Evolutionary conservation across 1,140 invertebrate genomes (phyloP), one percentile per base, ranked within the genome.

Genomic region (Bombus sibiricus): DNA sequence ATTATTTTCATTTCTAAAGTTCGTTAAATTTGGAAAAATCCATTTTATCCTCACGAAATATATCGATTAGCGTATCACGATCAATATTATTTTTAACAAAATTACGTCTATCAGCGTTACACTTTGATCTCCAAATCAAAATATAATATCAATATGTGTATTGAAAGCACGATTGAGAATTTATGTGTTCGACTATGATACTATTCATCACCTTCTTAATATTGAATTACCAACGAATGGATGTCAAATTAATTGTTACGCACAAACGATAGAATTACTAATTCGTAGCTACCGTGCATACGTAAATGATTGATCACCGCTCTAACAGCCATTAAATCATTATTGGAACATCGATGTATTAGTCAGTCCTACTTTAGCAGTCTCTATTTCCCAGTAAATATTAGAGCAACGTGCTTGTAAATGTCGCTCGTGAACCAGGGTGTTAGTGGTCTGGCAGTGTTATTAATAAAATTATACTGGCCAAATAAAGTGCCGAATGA

Each of bases 271-370:
- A 25, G 59, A 68, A 66, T 74, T 68, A 34, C 57, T 41, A 69
- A 77, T 69, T 57, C 28, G 12, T 43, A 32, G 37, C 34, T 69
- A 39, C 8, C 13, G 43, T 69, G 34, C 25, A 83, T 34, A 34
- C 28, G 62, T 32, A 66, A 69, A 8, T 68, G 62, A 77, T 77
- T 39, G 62, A 77, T 83, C n/a, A 34, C 22, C 25, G n/a, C 41
- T 32, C 59, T 41, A 69, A 57, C 34, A 57, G 43, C 28, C 43
- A 41, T 77, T 77, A 53, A 83, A 57, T 77, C 62, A 77, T 83
- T 69, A 47, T 25, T 47, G 28, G 5, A 18, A 57, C 74, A 12
- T 5, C 43, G 81, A 83, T 83, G 43, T 69, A 83, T 83, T 32
- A 77, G 15, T 77, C 41, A n/a, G 9, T 8, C 15, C 81, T 28